Evolutionary conservation across 2,797 vertebrate species (phyloP).

Genomic region (Tapirus indicus): DNA sequence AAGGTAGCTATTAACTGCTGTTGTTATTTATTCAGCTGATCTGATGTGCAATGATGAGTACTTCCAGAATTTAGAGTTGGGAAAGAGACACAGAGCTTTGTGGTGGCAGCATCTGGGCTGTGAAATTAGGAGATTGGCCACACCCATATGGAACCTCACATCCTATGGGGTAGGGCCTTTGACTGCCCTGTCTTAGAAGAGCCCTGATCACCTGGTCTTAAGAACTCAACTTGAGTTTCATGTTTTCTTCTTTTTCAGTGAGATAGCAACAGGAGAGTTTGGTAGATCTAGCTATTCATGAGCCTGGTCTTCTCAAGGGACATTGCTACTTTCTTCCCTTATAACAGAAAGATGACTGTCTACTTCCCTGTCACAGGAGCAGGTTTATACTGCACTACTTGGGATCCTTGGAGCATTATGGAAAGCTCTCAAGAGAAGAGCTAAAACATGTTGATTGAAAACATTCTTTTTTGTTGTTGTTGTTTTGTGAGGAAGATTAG

Average conservation of each 20-base stretch:
- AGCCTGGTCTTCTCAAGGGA: neutral
- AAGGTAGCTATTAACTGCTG: neutral
- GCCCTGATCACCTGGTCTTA: neutral
- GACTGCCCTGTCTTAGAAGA: neutral
- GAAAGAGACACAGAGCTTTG: neutral
- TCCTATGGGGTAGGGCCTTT: neutral
- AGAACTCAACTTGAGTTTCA: neutral
- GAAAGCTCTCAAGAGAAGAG: neutral
- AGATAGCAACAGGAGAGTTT: neutral
- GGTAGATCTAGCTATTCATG: neutral
- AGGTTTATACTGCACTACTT: neutral
- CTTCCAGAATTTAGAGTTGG: neutral
- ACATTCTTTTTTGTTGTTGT: neutral
- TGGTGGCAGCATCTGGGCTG: neutral
- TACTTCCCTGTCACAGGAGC: neutral
- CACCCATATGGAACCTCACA: neutral
- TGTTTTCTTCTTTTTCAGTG: neutral
- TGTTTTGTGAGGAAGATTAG: no score
- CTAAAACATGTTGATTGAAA: neutral
- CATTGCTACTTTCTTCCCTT: neutral
- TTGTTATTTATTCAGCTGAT: neutral
- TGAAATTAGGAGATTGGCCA: neutral
- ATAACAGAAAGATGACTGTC: neutral
- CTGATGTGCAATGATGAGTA: neutral
- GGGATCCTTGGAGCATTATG: neutral